Evolutionary conservation across 2,888 invertebrate genomes (phyloP).

Genomic region (Rotaria magnacalcarata): DNA sequence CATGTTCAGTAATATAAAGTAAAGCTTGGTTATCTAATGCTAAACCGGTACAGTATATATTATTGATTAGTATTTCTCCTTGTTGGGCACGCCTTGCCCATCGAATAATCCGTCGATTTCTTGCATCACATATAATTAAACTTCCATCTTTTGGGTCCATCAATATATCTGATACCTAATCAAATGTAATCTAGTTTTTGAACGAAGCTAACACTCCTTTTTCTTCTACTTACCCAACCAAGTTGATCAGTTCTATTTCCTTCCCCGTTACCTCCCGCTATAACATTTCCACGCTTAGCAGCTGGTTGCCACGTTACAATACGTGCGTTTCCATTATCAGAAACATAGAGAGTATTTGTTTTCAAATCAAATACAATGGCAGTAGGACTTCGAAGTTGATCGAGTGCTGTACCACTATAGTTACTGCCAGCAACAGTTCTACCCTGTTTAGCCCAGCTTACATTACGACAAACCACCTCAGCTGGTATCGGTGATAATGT

Average conservation of each 20-base stretch:
- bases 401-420: background rate
- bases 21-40: background rate
- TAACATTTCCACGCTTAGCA: background rate
- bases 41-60: background rate
- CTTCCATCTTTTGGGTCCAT: background rate
- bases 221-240: background rate
- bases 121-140: background rate
- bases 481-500: background rate
- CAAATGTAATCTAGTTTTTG: background rate
- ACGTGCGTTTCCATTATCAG: background rate
- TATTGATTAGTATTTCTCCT: background rate
- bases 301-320: background rate
- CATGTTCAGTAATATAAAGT: background rate
- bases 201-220: too few relatives aligned
- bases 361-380: background rate
- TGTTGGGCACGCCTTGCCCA: background rate
- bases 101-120: background rate
- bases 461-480: background rate
- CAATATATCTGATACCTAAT: background rate
- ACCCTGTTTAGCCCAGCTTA: background rate
- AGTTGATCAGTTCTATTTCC: background rate
- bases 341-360: background rate
- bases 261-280: background rate
- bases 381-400: background rate
- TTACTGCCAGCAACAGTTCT: background rate